These are phyloP conservation scores for Andrena trimmerana DNA, from an alignment of 2,888 invertebrate genomes.

Conservation along the genomic window DNA sequence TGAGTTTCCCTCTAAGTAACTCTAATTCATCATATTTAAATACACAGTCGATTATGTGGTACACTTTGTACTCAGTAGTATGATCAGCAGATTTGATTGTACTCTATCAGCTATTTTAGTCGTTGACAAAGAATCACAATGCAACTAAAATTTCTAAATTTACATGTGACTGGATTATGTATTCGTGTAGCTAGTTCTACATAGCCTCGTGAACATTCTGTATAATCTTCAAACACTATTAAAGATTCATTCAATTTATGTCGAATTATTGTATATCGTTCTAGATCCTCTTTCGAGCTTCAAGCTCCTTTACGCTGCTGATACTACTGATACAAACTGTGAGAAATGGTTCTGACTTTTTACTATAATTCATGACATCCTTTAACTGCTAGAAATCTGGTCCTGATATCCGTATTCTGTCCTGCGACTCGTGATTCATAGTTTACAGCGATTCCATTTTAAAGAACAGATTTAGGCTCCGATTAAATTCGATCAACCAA, in stretches of 20 bases:
- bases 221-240: not conserved
- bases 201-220: not conserved
- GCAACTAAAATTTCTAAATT: constrained; percentile 4
- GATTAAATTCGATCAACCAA: not conserved
- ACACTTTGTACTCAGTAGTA: constrained; percentile 5
- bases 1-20: not conserved
- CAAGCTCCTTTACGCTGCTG: not conserved
- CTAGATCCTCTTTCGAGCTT: not conserved
- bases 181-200: not conserved
- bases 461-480: not conserved
- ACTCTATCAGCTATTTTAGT: not conserved
- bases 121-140: not conserved
- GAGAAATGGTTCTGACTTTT: not conserved
- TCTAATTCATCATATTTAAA: constrained; percentile 1
- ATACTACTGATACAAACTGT: constrained; percentile 19
- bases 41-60: not conserved
- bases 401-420: constrained; percentile 11
- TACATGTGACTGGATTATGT: not conserved
- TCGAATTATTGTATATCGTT: not conserved
- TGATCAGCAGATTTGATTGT: constrained; percentile 9
- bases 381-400: constrained; percentile 38
- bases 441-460: not conserved
- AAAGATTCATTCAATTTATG: not conserved
- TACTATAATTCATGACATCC: not conserved
- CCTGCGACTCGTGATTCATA: constrained; percentile 7